Conservation (phyloP, 2,888 invertebrate genomes). For the Unio delphinus region DNA sequence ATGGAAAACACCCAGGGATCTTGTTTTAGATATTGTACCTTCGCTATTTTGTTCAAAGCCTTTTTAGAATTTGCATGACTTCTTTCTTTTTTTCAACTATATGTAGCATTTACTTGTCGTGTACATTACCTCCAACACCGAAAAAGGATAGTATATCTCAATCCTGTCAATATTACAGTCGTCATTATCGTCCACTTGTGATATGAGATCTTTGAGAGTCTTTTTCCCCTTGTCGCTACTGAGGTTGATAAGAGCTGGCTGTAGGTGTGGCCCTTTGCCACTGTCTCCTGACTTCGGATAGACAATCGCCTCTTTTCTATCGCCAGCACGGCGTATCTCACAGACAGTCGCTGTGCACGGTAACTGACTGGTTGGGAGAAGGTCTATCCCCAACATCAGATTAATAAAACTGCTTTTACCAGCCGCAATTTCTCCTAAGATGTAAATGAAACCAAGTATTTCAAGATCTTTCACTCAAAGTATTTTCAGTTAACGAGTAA, state of each 20-base stretch:
- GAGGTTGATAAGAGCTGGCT: slow-evolving; percentile 29
- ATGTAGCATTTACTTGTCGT: no score
- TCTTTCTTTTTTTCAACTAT: no score
- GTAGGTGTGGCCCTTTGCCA: slow-evolving; percentile 11
- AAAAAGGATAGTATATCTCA: slow-evolving; percentile 55
- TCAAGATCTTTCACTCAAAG: no score
- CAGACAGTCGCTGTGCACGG: slow-evolving; percentile 40
- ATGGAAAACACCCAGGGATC: no score
- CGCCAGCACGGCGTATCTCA: slow-evolving; percentile 25
- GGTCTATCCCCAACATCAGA: slow-evolving; percentile 28
- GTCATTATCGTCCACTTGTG: slow-evolving; percentile 35
- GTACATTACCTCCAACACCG: slow-evolving; percentile 46
- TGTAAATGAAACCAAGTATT: no score
- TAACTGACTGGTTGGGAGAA: slow-evolving; percentile 36
- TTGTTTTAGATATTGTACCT: no score
- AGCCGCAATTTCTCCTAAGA: slow-evolving; percentile 39
- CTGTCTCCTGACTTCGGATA: slow-evolving; percentile 26
- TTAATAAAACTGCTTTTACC: slow-evolving; percentile 48
- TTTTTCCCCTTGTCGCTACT: slow-evolving; percentile 17
- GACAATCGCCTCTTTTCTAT: slow-evolving; percentile 25
- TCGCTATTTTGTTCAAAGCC: no score
- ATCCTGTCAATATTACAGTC: slow-evolving; percentile 52
- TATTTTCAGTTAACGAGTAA: no score
- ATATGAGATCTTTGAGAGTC: slow-evolving; percentile 20
- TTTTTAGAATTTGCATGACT: no score